phyloP scores from a whole-genome alignment of 2,888 invertebrate species.

The Drepanosiphum platanoidis region DNA sequence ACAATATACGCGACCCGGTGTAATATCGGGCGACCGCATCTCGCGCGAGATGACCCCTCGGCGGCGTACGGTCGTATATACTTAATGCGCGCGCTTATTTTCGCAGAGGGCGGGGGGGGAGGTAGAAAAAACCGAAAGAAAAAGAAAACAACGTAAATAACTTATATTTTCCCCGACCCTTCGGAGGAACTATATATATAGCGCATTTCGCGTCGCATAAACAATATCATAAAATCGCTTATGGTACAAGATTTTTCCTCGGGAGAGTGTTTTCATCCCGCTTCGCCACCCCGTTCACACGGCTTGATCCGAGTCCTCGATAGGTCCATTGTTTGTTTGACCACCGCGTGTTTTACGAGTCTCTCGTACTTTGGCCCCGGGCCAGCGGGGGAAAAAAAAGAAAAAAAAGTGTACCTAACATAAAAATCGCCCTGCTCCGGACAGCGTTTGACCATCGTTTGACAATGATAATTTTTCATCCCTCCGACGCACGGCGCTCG shows the following conservation, averaged over 20 bases:
- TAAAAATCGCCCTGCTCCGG: constrained; percentile 48
- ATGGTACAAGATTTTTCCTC: constrained; percentile 48
- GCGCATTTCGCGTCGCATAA: constrained; percentile 37
- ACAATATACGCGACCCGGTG: neutral
- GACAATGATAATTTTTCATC: constrained; percentile 62
- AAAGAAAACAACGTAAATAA: constrained; percentile 53
- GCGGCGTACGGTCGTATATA: neutral
- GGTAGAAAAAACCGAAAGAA: too few species aligned
- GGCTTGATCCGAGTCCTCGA: constrained; percentile 9
- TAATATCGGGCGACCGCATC: constrained; percentile 13
- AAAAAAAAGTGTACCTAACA: constrained; percentile 61
- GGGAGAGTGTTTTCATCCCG: constrained; percentile 25
- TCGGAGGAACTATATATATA: constrained; percentile 46
- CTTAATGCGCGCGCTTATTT: constrained; percentile 25
- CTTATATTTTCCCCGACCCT: constrained; percentile 8
- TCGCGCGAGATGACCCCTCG: constrained; percentile 2
- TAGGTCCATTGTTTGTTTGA: constrained; percentile 58
- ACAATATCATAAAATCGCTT: constrained; percentile 57
- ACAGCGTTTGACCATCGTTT: constrained; percentile 34
- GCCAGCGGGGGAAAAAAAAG: too few species aligned
- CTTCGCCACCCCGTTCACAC: neutral
- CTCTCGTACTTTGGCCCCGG: constrained; percentile 46
- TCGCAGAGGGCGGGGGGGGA: too few species aligned
- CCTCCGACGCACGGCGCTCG: constrained; percentile 15
- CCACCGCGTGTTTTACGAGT: constrained; percentile 57